phyloP scores from a whole-genome alignment of 1,140 invertebrate species.

The Fopius arisanus region DNA sequence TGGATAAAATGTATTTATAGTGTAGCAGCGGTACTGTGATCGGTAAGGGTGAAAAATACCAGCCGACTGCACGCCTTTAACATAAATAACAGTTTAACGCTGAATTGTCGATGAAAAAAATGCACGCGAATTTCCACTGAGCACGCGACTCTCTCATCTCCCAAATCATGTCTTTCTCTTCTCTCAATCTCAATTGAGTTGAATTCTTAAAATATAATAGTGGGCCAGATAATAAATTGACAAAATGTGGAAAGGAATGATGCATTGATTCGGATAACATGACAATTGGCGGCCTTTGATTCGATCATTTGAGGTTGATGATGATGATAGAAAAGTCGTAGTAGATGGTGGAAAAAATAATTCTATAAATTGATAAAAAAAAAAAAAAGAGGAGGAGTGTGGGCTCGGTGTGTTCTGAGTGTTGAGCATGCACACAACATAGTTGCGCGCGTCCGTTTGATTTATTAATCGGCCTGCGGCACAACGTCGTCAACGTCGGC shows the following conservation, averaged over 20 bases:
- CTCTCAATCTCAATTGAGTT: not conserved
- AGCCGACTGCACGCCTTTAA: conserved; percentile 14
- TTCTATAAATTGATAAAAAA: not conserved
- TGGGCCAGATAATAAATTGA: no score
- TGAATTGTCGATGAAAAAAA: conserved; percentile 31
- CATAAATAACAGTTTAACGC: conserved; percentile 33
- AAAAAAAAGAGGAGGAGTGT: no score
- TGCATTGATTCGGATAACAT: no score
- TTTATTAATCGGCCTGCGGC: conserved; percentile 24
- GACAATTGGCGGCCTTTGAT: not conserved
- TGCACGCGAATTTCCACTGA: conserved; percentile 30
- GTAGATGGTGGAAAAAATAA: not conserved
- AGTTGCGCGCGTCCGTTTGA: conserved; percentile 16
- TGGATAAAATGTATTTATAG: conserved; percentile 15
- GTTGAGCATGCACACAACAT: not conserved
- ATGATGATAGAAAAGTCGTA: not conserved
- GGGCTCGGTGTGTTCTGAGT: not conserved
- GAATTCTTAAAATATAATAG: no score
- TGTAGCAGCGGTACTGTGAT: not conserved
- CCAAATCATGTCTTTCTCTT: not conserved
- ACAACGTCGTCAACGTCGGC: conserved; percentile 9
- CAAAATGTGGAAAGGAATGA: no score
- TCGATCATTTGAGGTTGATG: not conserved
- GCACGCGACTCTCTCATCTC: conserved; percentile 4
- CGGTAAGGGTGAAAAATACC: conserved; percentile 1